Conservation (phyloP, 37 sponge, comb jelly and placozoan genomes). For the Spongia lamella region DNA sequence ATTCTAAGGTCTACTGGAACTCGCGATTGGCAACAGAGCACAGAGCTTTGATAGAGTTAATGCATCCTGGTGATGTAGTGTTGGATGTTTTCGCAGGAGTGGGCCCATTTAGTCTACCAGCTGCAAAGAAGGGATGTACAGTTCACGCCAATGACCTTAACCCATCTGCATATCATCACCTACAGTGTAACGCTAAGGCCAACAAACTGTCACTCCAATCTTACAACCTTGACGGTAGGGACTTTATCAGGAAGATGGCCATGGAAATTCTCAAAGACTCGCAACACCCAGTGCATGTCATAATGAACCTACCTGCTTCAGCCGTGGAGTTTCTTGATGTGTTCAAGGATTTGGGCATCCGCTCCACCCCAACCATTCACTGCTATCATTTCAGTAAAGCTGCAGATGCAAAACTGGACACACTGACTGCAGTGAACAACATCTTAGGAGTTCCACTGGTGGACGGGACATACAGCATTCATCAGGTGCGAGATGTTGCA, state of each 20-base stretch:
- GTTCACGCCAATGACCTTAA: constrained; percentile 97
- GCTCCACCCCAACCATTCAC: constrained; percentile 63
- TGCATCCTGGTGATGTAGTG: constrained; percentile 63
- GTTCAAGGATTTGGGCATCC: constrained; percentile 22
- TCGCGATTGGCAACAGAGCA: constrained; percentile 91
- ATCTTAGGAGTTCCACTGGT: constrained; percentile 27
- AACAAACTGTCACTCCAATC: constrained; percentile 61
- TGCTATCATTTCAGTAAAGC: constrained; percentile 86
- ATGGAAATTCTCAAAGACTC: constrained; percentile 21
- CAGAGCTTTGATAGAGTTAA: constrained; percentile 43
- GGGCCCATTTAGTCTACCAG: constrained; percentile 95
- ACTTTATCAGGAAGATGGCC: constrained; percentile 66
- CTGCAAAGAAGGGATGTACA: constrained; percentile 78
- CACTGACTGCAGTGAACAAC: constrained; percentile 28
- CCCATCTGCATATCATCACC: constrained; percentile 69
- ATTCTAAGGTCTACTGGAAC: constrained; percentile 97
- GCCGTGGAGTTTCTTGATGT: constrained; percentile 81
- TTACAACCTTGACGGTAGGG: constrained; percentile 89
- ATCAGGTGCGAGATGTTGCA: constrained; percentile 70
- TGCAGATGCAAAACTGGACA: constrained; percentile 41
- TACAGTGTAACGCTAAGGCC: constrained; percentile 67
- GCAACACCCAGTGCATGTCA: constrained; percentile 31
- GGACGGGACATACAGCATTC: constrained; percentile 22
- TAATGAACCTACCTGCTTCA: constrained; percentile 90
- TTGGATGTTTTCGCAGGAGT: constrained; percentile 98